Evolutionary conservation across 2,797 vertebrate genomes (phyloP).

Genomic region (Anguilla anguilla): DNA sequence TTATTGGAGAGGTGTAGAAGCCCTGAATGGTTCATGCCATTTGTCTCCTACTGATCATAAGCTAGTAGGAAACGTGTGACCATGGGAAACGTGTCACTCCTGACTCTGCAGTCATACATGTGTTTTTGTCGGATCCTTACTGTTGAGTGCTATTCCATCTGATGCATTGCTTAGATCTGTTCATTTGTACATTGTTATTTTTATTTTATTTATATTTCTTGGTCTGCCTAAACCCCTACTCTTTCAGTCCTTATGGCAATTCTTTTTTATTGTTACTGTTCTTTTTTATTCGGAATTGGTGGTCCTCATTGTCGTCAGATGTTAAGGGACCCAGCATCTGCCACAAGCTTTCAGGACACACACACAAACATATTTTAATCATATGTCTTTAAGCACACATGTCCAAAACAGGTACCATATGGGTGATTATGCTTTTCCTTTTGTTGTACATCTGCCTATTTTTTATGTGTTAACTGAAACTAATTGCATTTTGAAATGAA

Average conservation of each 20-base stretch:
- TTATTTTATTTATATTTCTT: background rate
- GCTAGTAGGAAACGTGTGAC: background rate
- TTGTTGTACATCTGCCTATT: slow-evolving; percentile 64
- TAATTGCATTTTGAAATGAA: background rate
- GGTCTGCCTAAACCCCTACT: background rate
- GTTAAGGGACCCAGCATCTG: slow-evolving; percentile 60
- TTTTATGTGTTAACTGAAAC: slow-evolving; percentile 68
- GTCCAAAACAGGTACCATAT: slow-evolving; percentile 70
- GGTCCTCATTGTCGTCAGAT: background rate
- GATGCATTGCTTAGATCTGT: background rate
- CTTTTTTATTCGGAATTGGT: background rate
- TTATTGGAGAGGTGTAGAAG: background rate
- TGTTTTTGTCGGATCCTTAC: background rate
- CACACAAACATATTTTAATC: slow-evolving; percentile 61
- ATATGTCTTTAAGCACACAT: slow-evolving; percentile 60
- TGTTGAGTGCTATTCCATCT: background rate
- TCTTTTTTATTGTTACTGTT: slow-evolving; percentile 57
- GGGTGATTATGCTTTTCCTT: slow-evolving; percentile 64
- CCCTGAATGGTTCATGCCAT: background rate
- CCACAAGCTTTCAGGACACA: slow-evolving; percentile 45
- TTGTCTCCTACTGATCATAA: background rate
- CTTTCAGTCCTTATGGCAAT: slow-evolving; percentile 9
- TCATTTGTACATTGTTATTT: background rate
- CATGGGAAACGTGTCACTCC: background rate
- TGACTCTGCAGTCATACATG: background rate